phyloP scores from a whole-genome alignment of 2,797 vertebrate species.

The Erithacus rubecula region DNA sequence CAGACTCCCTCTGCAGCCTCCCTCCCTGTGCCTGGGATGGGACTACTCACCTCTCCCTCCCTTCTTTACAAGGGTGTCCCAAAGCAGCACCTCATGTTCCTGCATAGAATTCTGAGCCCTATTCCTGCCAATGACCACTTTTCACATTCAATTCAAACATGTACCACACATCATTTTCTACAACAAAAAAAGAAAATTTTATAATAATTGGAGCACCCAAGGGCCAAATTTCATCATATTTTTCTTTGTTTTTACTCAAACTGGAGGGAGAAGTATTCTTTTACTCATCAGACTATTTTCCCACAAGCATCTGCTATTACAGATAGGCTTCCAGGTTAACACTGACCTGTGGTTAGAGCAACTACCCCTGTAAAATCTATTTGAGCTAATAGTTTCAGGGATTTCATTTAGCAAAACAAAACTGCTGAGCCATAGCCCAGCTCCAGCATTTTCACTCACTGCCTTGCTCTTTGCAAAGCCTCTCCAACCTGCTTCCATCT shows the following conservation, averaged over 20 bases:
- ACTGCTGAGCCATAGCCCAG: background rate
- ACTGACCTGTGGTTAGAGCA: background rate
- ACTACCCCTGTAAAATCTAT: background rate
- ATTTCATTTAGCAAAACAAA: background rate
- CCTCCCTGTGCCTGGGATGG: background rate
- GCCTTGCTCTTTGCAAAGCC: background rate
- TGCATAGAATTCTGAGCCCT: background rate
- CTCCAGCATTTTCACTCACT: rapidly evolving
- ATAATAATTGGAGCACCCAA: background rate
- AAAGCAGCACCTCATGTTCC: background rate
- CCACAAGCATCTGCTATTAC: background rate
- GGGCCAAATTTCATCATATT: background rate
- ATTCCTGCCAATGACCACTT: background rate
- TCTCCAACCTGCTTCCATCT: background rate
- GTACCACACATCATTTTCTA: background rate
- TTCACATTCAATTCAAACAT: background rate
- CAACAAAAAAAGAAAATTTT: background rate
- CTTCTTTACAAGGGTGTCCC: background rate
- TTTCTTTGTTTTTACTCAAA: background rate
- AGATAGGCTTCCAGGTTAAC: background rate
- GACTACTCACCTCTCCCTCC: background rate
- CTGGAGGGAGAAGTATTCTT: background rate
- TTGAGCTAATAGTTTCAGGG: background rate
- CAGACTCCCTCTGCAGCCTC: background rate
- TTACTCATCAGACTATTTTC: background rate